These are phyloP conservation scores for Pecten maximus DNA, from an alignment of 2,888 invertebrate species.

Conservation along the genomic window DNA sequence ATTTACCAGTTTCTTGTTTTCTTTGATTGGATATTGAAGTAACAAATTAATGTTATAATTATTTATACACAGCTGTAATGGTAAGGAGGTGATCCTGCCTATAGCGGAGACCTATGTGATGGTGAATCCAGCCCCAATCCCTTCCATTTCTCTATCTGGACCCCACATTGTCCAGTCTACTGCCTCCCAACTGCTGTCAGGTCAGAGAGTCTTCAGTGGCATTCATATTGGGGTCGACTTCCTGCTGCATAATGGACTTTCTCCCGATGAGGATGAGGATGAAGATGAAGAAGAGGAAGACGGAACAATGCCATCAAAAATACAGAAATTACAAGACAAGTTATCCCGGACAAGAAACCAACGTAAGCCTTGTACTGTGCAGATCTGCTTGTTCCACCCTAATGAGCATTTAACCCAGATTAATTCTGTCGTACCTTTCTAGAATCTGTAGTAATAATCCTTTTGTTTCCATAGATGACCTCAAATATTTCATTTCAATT, in stretches of 20 bases:
- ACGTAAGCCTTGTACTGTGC: conserved; percentile 19
- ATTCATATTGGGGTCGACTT: conserved; percentile 86
- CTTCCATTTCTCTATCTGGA: conserved; percentile 91
- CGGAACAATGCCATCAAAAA: conserved; percentile 37
- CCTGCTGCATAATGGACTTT: conserved; percentile 73
- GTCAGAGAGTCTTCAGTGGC: conserved; percentile 94
- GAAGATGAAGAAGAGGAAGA: conserved; percentile 52
- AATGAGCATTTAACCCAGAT: no score
- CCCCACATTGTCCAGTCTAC: conserved; percentile 53
- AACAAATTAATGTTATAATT: no score
- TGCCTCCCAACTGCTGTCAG: conserved; percentile 88
- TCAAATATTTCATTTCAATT: no score
- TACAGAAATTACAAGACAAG: conserved; percentile 20
- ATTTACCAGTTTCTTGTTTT: no score
- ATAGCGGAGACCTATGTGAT: conserved; percentile 91
- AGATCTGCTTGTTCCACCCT: not conserved
- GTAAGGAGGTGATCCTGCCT: conserved; percentile 67
- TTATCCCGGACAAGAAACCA: conserved; percentile 13
- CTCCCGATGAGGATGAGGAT: conserved; percentile 55
- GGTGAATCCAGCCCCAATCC: conserved; percentile 93
- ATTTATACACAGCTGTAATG: conserved; percentile 68
- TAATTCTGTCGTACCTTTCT: no score
- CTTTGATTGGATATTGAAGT: no score
- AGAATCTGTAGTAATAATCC: no score
- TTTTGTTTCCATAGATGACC: no score